Conservation (phyloP, 2,113 vertebrate species). For the Corythornis cristatus region DNA sequence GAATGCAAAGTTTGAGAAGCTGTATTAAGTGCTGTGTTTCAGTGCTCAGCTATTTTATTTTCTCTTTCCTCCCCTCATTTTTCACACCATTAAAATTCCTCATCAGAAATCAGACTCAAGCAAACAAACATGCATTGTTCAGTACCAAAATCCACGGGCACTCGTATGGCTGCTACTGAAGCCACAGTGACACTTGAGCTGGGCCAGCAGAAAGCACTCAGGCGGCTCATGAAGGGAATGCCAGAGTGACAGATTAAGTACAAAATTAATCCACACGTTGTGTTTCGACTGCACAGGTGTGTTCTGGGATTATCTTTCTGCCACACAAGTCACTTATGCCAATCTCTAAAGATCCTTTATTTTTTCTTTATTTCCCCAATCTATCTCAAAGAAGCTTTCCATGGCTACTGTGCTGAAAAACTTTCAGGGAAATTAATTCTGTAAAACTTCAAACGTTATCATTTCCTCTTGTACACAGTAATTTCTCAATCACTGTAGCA, state of each 20-base stretch:
- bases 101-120: conserved; percentile 24
- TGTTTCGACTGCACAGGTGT: conserved; percentile 74
- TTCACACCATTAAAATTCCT: conserved; percentile 71
- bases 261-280: conserved; percentile 28
- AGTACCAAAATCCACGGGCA: not conserved
- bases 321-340: conserved; percentile 26
- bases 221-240: conserved; percentile 26
- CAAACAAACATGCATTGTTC: conserved; percentile 68
- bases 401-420: not conserved
- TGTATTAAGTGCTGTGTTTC: not conserved
- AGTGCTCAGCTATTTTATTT: not conserved
- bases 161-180: not conserved
- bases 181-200: conserved; percentile 64
- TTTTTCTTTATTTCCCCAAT: not conserved
- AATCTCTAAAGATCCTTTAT: conserved; percentile 31
- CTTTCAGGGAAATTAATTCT: not conserved
- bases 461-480: not conserved
- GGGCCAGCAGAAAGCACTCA: not conserved
- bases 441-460: not conserved
- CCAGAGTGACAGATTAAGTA: conserved; percentile 66
- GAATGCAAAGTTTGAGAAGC: not conserved
- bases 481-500: not conserved
- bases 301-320: conserved; percentile 71
- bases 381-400: conserved; percentile 14
- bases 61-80: not conserved